Percentiles rank a stretch among this genome's conserved stretches.
These are phyloP conservation scores for Lepidothrix coronata DNA, from an alignment of 2,113 vertebrate genomes.

Conservation along the genomic window DNA sequence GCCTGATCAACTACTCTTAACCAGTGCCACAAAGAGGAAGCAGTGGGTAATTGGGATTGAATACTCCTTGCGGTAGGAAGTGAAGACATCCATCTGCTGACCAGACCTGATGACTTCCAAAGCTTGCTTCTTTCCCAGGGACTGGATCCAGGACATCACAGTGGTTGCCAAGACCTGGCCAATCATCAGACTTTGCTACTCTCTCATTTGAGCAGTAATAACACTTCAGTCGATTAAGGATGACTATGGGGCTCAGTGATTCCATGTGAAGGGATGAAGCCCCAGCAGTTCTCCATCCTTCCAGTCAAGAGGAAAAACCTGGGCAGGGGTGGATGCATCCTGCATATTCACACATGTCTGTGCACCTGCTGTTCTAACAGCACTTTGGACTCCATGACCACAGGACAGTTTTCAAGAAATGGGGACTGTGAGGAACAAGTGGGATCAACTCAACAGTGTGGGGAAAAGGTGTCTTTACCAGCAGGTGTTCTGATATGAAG, in stretches of 20 bases:
- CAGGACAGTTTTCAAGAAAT: background rate
- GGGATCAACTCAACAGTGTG: background rate
- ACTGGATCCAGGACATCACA: background rate
- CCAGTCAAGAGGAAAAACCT: background rate
- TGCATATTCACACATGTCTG: background rate
- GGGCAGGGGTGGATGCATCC: background rate
- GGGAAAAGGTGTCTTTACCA: background rate
- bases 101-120: background rate
- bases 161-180: background rate
- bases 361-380: background rate
- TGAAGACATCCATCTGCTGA: background rate
- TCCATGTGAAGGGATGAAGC: background rate
- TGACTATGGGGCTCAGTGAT: rapidly evolving
- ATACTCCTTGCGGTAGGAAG: background rate
- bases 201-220: background rate
- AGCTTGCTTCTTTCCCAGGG: background rate
- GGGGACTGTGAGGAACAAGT: background rate
- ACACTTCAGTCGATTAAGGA: background rate
- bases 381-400: background rate
- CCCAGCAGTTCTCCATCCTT: background rate
- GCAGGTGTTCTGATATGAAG: background rate
- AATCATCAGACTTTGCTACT: background rate
- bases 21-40: background rate
- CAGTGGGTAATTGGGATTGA: background rate
- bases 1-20: background rate